These are phyloP conservation scores for Tragulus kanchil DNA, from an alignment of 2,113 vertebrate species.

Conservation along the genomic window DNA sequence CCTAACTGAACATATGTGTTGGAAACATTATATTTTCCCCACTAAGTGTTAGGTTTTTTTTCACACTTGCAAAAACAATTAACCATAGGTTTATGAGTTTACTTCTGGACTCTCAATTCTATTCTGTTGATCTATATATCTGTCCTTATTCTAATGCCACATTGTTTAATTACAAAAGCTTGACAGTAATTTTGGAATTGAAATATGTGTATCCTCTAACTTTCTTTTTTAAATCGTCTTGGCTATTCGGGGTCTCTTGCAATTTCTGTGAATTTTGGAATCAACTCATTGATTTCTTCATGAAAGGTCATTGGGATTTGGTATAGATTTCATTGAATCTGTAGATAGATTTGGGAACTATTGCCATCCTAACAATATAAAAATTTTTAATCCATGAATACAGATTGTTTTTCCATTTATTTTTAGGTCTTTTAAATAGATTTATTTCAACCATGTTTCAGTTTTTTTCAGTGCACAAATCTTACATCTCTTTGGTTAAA, in stretches of 20 bases:
- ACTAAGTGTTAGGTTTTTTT: neutral
- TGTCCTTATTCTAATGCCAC: neutral
- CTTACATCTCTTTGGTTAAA: neutral
- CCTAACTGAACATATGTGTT: neutral
- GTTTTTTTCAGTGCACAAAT: neutral
- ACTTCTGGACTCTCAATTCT: neutral
- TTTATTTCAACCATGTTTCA: neutral
- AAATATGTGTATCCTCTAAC: neutral
- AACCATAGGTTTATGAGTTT: neutral
- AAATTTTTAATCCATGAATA: neutral
- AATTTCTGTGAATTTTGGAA: neutral
- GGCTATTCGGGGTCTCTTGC: neutral
- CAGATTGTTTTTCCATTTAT: neutral
- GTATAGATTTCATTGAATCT: neutral
- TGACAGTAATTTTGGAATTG: neutral
- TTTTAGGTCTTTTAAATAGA: neutral
- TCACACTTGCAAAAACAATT: neutral
- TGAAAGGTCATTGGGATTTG: neutral
- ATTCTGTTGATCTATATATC: neutral
- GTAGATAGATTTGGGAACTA: neutral
- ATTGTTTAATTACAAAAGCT: neutral
- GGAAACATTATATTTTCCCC: neutral
- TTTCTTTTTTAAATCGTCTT: conserved; percentile 33
- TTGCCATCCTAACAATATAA: neutral
- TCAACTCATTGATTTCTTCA: neutral